These are phyloP conservation scores for Mastigias papua DNA, from an alignment of 30 jellyfish, hydroid and myxozoan genomes.

Conservation along the genomic window DNA sequence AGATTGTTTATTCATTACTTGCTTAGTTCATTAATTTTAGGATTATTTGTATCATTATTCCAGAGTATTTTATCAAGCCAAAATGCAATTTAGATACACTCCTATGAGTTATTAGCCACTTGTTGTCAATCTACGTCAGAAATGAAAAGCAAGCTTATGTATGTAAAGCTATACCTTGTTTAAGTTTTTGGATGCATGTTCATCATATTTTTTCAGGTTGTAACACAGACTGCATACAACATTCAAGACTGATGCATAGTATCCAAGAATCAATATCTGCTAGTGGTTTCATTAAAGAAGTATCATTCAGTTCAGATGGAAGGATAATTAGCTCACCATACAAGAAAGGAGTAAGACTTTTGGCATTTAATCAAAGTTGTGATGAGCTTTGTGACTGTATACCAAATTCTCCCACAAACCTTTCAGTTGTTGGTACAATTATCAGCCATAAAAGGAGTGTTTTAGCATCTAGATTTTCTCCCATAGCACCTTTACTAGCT, in stretches of 20 bases:
- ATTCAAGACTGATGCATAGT: constrained; percentile 58
- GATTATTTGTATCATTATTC: no score
- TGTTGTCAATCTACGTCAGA: no score
- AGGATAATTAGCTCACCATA: constrained; percentile 88
- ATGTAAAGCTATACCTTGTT: no score
- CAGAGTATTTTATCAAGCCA: no score
- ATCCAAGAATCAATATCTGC: constrained; percentile 83
- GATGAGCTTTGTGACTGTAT: constrained; percentile 63
- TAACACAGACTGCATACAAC: constrained; percentile 15
- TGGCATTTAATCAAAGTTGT: constrained; percentile 75
- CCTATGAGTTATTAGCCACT: no score
- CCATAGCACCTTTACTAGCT: constrained; percentile 73
- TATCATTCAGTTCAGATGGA: constrained; percentile 90
- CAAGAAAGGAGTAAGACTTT: constrained; percentile 88
- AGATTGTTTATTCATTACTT: no score
- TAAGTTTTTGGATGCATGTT: not conserved
- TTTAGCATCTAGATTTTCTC: constrained; percentile 81
- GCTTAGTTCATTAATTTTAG: no score
- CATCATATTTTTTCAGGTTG: constrained; percentile 6
- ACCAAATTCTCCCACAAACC: constrained; percentile 16
- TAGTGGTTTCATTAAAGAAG: constrained; percentile 90
- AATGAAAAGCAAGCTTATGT: not conserved
- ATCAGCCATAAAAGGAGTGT: constrained; percentile 82
- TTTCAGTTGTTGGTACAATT: constrained; percentile 71
- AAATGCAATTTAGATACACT: no score